Base-by-base conservation (phyloP, 1,140 invertebrate species). In the Pseudachorutes palmiensis region DNA sequence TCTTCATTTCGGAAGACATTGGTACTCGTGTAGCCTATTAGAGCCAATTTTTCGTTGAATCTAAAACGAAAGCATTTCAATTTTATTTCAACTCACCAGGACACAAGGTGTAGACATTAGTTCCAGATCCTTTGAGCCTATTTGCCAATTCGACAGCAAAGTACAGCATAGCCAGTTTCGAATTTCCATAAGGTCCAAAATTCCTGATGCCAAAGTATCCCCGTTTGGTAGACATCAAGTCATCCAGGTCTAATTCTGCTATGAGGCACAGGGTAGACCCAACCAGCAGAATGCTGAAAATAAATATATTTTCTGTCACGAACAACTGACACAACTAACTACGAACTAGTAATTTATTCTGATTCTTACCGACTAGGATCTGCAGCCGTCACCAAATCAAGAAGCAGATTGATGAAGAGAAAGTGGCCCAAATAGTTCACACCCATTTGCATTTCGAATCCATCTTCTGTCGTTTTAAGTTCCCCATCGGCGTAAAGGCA, bases 401-500 rank as follows among this genome's bases (percentile, higher is more conserved):
- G 64, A 2, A 83, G 73, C 9, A 82, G 74, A 64, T 78, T 79
- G 12, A 81, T 83, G 19, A 83, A 69, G 14, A 83, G 73, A 70
- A 83, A 83, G 70, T 82, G 82, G 48, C 81, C 80, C 24, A 78
- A 67, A 68, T 78, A 72, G 70, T 78, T 79, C 0, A 76, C 71
- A 28, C 66, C 73, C 66, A 79, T 76, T 48, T 78, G 76, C 31
- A 90, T 81, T 51, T 71, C 64, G 32, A 66, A 71, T 0, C 67
- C 67, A 32, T 66, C 49, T 5, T 55, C 61, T 12, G 64, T 69
- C 51, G 31, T 48, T 49, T 16, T 45, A 19, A 90, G 86, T 3
- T 90, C 83, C 55, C 82, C 81, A 1, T 86, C 87, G 68, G 83
- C 82, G 70, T 86, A 66, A 78, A 81, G 1, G 82, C 85, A 14